These are phyloP conservation scores for Strigamia maritima DNA, from an alignment of 2,888 invertebrate species.

Conservation along the genomic window DNA sequence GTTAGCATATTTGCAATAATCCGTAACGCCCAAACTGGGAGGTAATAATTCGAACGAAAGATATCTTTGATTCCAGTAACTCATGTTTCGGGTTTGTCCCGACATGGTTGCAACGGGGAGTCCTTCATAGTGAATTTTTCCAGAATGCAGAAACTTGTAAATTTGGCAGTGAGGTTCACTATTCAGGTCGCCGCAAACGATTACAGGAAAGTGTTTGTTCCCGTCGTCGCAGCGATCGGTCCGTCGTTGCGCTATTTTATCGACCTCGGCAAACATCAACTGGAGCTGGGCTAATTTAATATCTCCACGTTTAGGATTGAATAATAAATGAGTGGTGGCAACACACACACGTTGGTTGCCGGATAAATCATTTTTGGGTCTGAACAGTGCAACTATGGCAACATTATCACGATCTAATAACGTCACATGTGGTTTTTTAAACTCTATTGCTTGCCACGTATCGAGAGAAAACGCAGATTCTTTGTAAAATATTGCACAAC, in stretches of 20 bases:
- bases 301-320: conserved; percentile 84
- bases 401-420: conserved; percentile 82
- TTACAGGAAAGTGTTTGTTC: conserved; percentile 66
- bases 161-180: conserved; percentile 70
- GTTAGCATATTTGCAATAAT: conserved; percentile 53
- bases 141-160: conserved; percentile 65
- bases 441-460: conserved; percentile 68
- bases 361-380: conserved; percentile 53
- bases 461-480: conserved; percentile 64
- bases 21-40: conserved; percentile 52
- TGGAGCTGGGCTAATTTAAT: conserved; percentile 84
- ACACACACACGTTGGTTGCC: conserved; percentile 53
- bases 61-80: conserved; percentile 43
- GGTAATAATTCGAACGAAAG: conserved; percentile 49
- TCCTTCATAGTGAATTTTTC: conserved; percentile 57
- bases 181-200: conserved; percentile 93
- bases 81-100: conserved; percentile 49
- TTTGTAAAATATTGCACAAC: conserved; percentile 85
- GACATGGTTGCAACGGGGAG: conserved; percentile 49
- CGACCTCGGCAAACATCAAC: conserved; percentile 77
- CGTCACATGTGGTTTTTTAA: conserved; percentile 58
- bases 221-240: conserved; percentile 45
- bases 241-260: conserved; percentile 64
- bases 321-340: conserved; percentile 91
- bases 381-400: conserved; percentile 73